Percentiles rank a stretch among this genome's conserved stretches.
phyloP scores from a whole-genome alignment of 2,888 invertebrate genomes.

The Melitaea athalia region DNA sequence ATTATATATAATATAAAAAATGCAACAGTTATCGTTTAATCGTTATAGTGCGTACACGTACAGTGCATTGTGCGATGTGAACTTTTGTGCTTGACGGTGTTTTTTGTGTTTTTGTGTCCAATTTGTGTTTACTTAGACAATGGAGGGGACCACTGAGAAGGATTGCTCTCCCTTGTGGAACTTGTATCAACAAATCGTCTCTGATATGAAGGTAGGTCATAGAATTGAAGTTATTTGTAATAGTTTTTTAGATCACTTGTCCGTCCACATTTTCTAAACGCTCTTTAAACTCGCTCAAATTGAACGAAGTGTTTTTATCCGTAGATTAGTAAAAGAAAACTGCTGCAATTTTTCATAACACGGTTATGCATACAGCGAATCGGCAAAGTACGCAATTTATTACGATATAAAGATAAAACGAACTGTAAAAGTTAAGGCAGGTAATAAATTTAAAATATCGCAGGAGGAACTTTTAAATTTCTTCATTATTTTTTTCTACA shows the following conservation, averaged over 20 bases:
- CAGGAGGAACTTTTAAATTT: not conserved
- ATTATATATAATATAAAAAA: slow-evolving; percentile 48
- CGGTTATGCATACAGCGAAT: slow-evolving; percentile 20
- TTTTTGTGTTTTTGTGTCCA: slow-evolving; percentile 56
- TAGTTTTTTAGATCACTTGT: slow-evolving; percentile 42
- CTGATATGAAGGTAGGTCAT: slow-evolving; percentile 96
- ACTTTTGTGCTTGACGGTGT: slow-evolving; percentile 58
- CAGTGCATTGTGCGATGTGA: slow-evolving; percentile 54
- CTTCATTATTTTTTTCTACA: not conserved
- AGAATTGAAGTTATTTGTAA: slow-evolving; percentile 40
- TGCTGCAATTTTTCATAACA: slow-evolving; percentile 31
- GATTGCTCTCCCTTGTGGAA: slow-evolving; percentile 96
- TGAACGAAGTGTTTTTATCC: slow-evolving; percentile 54
- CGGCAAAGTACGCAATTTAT: slow-evolving; percentile 16
- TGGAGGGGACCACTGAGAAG: slow-evolving; percentile 88
- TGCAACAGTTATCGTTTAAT: slow-evolving; percentile 68
- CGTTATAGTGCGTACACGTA: slow-evolving; percentile 56
- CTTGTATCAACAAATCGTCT: slow-evolving; percentile 96
- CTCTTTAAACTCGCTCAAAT: slow-evolving; percentile 56
- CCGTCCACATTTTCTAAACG: slow-evolving; percentile 57
- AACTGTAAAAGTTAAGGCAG: not conserved
- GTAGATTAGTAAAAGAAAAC: slow-evolving; percentile 34
- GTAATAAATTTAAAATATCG: not conserved
- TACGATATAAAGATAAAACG: not conserved
- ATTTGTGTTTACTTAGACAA: slow-evolving; percentile 74